Percentiles rank a stretch among this genome's conserved stretches.
phyloP scores from a whole-genome alignment of 2,888 invertebrate genomes.

The Andrena marginata region DNA sequence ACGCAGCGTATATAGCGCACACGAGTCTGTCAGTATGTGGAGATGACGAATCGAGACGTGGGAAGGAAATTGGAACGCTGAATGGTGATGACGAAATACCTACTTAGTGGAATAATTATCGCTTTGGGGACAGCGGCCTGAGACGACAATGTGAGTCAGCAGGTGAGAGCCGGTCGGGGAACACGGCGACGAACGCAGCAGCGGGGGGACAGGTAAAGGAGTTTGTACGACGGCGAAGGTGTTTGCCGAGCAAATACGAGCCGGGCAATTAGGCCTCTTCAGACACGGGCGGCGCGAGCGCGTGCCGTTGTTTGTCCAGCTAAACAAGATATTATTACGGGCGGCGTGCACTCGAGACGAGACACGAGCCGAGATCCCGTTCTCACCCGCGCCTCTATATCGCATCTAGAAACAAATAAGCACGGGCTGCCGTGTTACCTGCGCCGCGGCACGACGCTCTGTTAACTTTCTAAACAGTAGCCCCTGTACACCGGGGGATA shows the following conservation, averaged over 20 bases:
- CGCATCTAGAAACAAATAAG: conserved; percentile 58
- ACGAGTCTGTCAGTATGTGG: too few species aligned
- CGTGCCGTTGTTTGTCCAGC: conserved; percentile 83
- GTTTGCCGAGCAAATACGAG: conserved; percentile 75
- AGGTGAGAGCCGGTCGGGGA: not conserved
- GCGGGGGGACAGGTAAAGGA: conserved; percentile 37
- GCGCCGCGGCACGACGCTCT: not conserved
- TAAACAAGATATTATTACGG: conserved; percentile 82
- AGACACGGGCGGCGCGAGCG: conserved; percentile 64
- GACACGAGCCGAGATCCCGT: conserved; percentile 44
- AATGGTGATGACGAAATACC: too few species aligned
- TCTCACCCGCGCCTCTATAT: conserved; percentile 46
- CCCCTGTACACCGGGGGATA: too few species aligned
- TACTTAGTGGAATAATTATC: conserved; percentile 3
- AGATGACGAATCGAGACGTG: too few species aligned
- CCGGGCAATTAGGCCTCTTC: conserved; percentile 72
- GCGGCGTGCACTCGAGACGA: conserved; percentile 48
- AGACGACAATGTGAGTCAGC: conserved; percentile 13
- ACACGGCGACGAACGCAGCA: not conserved
- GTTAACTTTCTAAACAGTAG: conserved; percentile 3
- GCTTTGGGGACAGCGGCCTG: conserved; percentile 6
- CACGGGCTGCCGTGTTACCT: conserved; percentile 32
- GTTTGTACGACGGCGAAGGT: conserved; percentile 58
- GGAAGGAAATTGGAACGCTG: too few species aligned
- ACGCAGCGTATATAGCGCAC: too few species aligned